These are phyloP conservation scores for Drosophila picticornis DNA, from an alignment of 2,888 invertebrate genomes.

Conservation along the genomic window DNA sequence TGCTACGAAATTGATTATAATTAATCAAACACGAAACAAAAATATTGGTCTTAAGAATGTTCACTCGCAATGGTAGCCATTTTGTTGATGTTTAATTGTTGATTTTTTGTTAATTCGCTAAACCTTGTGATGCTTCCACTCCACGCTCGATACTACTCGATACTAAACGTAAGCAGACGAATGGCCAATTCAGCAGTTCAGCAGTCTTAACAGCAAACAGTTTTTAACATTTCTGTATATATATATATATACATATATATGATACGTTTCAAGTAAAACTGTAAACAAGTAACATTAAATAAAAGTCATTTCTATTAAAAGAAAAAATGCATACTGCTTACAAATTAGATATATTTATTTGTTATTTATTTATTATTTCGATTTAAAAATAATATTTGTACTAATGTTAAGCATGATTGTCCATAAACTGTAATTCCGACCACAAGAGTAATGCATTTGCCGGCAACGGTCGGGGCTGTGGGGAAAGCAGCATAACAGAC, in stretches of 20 bases:
- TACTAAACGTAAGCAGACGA: slow-evolving; percentile 28
- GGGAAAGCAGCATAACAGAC: slow-evolving; percentile 94
- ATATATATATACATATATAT: neutral
- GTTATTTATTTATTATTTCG: neutral
- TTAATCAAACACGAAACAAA: neutral
- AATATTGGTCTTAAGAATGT: neutral
- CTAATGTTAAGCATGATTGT: slow-evolving; percentile 88
- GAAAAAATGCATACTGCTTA: neutral
- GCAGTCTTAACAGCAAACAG: slow-evolving; percentile 28
- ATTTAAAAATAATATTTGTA: neutral
- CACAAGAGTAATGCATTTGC: slow-evolving; percentile 94
- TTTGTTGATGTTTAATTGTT: slow-evolving; percentile 61
- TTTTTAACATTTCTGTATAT: slow-evolving; percentile 2
- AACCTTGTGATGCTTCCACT: slow-evolving; percentile 49
- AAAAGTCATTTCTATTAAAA: neutral
- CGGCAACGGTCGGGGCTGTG: slow-evolving; percentile 96
- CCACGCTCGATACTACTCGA: slow-evolving; percentile 52
- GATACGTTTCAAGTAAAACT: neutral
- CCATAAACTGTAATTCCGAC: slow-evolving; percentile 98
- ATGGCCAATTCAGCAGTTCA: slow-evolving; percentile 40
- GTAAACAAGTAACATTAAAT: neutral
- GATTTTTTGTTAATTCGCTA: slow-evolving; percentile 49
- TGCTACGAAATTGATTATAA: slow-evolving; percentile 7
- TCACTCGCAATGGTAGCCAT: slow-evolving; percentile 47
- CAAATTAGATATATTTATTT: neutral